Evolutionary conservation across 2,797 vertebrate species (phyloP).

Genomic region (Alexandromys oeconomus): DNA sequence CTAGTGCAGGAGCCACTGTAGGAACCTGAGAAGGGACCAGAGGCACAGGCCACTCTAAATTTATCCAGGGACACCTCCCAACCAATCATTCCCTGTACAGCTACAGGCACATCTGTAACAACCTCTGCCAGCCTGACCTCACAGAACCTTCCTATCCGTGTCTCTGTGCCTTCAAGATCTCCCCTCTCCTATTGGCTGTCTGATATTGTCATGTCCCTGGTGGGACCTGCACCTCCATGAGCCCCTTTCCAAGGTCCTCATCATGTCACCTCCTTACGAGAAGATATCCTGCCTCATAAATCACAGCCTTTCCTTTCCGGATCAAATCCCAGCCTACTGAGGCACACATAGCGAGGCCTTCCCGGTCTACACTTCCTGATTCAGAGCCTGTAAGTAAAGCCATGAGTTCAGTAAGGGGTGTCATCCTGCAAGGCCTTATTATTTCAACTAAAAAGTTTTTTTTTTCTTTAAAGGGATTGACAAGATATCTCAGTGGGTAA

Average conservation of each 20-base stretch:
- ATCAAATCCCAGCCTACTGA: neutral
- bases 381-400: neutral
- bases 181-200: neutral
- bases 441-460: neutral
- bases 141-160: accelerated
- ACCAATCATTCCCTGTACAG: neutral
- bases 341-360: neutral
- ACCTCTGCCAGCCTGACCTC: no score
- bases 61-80: neutral
- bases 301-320: neutral
- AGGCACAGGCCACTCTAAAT: neutral
- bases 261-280: neutral
- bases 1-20: accelerated
- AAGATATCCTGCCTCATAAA: neutral
- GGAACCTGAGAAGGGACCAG: neutral
- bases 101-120: neutral
- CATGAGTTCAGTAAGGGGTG: neutral
- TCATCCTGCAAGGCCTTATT: neutral
- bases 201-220: neutral
- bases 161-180: neutral
- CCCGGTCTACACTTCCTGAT: neutral
- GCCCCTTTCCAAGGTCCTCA: neutral
- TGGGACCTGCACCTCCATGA: neutral
- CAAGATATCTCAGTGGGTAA: neutral
- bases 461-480: neutral